These are phyloP conservation scores for Scaptomyza pallida DNA, from an alignment of 1,140 invertebrate genomes.

Conservation along the genomic window DNA sequence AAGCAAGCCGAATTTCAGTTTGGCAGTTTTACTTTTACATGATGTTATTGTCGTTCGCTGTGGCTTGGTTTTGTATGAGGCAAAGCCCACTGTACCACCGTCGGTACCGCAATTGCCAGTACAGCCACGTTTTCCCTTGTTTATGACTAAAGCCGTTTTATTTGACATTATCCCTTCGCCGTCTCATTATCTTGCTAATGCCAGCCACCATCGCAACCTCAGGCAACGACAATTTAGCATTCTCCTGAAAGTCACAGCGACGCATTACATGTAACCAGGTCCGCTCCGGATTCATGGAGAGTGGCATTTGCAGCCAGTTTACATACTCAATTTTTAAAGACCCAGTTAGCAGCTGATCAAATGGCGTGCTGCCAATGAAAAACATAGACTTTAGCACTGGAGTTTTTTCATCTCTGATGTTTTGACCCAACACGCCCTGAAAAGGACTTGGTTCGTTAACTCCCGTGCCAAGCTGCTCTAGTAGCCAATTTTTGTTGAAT, in stretches of 20 bases:
- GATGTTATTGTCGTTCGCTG: too few species aligned
- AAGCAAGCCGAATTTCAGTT: too few species aligned
- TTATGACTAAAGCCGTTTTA: constrained; percentile 13
- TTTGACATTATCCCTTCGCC: constrained; percentile 70
- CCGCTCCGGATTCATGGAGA: constrained; percentile 85
- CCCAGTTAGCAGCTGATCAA: constrained; percentile 87
- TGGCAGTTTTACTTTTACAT: too few species aligned
- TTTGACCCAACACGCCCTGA: constrained; percentile 75
- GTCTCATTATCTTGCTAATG: constrained; percentile 81
- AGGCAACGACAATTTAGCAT: constrained; percentile 78
- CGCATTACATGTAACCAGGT: constrained; percentile 85
- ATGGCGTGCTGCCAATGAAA: constrained; percentile 88
- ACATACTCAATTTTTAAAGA: constrained; percentile 86
- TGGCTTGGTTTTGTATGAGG: too few species aligned
- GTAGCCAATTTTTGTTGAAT: constrained; percentile 88
- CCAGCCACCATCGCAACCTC: constrained; percentile 83
- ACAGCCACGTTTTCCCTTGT: too few species aligned
- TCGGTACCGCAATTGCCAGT: too few species aligned
- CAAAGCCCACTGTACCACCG: too few species aligned
- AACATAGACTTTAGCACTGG: constrained; percentile 89
- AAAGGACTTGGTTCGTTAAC: constrained; percentile 73
- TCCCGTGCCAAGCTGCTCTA: constrained; percentile 86
- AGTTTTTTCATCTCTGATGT: constrained; percentile 85
- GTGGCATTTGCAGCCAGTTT: constrained; percentile 85
- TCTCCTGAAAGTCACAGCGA: constrained; percentile 85